Evolutionary conservation across 2,888 invertebrate genomes (phyloP).

Genomic region (Ramazzottius varieornatus): DNA sequence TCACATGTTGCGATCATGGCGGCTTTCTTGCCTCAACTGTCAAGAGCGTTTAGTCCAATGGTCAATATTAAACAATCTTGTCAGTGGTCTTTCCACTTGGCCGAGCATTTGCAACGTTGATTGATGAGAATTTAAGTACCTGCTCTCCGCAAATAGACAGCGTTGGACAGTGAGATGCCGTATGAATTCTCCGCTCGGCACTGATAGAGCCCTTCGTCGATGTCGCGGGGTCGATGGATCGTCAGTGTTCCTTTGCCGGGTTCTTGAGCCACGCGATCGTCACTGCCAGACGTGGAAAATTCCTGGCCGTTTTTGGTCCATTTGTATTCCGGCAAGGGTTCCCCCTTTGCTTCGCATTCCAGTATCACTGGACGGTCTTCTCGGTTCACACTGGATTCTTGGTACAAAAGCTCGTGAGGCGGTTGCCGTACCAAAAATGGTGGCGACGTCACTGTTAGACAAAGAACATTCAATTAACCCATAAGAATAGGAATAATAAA

Average conservation of each 20-base stretch:
- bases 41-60: too few relatives aligned
- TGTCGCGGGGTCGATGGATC: slow-evolving; percentile 57
- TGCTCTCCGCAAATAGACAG: slow-evolving; percentile 74
- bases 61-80: too few relatives aligned
- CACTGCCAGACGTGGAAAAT: slow-evolving; percentile 81
- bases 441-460: neutral
- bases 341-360: slow-evolving; percentile 83
- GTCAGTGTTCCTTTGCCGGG: slow-evolving; percentile 77
- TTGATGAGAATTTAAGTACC: slow-evolving; percentile 11
- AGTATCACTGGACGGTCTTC: slow-evolving; percentile 78
- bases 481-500: too few relatives aligned
- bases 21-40: too few relatives aligned
- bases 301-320: slow-evolving; percentile 87
- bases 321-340: slow-evolving; percentile 59
- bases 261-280: slow-evolving; percentile 73
- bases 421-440: neutral
- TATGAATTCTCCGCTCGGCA: slow-evolving; percentile 79
- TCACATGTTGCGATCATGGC: too few relatives aligned
- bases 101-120: too few relatives aligned
- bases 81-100: too few relatives aligned
- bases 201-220: slow-evolving; percentile 79
- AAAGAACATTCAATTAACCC: too few relatives aligned
- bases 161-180: slow-evolving; percentile 57
- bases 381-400: slow-evolving; percentile 33
- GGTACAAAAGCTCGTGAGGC: neutral